Evolutionary conservation across 2,888 invertebrate species (phyloP), one percentile per base, ranked within the genome.

Genomic region (Diplolepis rosae): DNA sequence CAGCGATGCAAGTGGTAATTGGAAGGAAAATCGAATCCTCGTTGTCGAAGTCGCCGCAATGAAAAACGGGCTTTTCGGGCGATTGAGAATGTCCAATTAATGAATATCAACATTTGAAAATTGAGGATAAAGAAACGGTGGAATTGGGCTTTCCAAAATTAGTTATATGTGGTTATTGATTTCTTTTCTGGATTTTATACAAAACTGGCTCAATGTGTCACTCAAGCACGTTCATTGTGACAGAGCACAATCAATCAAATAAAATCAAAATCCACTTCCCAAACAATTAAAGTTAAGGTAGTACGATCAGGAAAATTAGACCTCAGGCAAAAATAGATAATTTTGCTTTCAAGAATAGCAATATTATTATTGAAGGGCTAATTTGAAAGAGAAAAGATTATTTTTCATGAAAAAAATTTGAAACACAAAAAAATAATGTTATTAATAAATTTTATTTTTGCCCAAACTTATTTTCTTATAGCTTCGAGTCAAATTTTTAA

Each of bases 51-150:
- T 61, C 24, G 24, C 35, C 39, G n/a, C 24, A 61, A 61, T 61
- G 35, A 61, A 24, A 39, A 61, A 35, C 35, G 39, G 24, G 22
- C 5, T 22, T 35, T 61, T 24, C 22, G n/a, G 24, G 35, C 24
- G 13, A 22, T 39, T 24, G 24, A 13, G 24, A 32, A 35, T 61
- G 7, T 22, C 35, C 6, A 61, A 24, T 61, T 61, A 39, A 61
- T 61, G 13, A 61, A 61, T 61, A 61, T 39, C n/a, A 39, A 61
- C 35, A 39, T 61, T 61, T 22, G 35, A n/a, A 61, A 61, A 61
- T 61, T n/a, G 61, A 61, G 48, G 18, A 18, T 11, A 11, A 48
- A 22, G 48, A 7, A 61, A 35, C n/a, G 2, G 22, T 15, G 35
- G 35, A 56, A 56, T 35, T 54, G 54, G 54, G 1, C 11, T 56